phyloP scores from a whole-genome alignment of 1,140 invertebrate genomes.

The Lethrus apterus region DNA sequence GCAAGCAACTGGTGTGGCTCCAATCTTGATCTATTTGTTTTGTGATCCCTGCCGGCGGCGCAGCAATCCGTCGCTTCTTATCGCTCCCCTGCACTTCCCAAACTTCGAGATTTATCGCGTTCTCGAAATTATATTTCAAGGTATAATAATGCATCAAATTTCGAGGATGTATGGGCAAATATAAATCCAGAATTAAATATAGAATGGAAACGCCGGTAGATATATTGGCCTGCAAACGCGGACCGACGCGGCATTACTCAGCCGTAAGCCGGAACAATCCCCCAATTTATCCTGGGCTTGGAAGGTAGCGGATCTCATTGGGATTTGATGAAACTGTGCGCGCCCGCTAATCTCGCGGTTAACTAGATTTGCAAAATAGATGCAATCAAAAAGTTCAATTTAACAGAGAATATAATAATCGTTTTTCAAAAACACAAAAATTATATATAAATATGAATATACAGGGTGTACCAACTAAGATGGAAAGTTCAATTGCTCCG shows the following conservation, averaged over 20 bases:
- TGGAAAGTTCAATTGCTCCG: too few relatives aligned
- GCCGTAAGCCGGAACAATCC: constrained; percentile 41
- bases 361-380: constrained; percentile 42
- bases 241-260: constrained; percentile 41
- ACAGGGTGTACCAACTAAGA: too few relatives aligned
- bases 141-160: constrained; percentile 42
- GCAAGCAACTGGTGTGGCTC: constrained; percentile 29
- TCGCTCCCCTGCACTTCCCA: constrained; percentile 28
- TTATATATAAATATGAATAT: too few relatives aligned
- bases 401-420: too few relatives aligned
- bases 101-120: constrained; percentile 27
- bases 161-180: constrained; percentile 36
- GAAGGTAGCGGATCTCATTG: constrained; percentile 41
- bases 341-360: constrained; percentile 40
- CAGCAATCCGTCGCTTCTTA: constrained; percentile 37
- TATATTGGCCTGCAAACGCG: constrained; percentile 41
- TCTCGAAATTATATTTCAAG: constrained; percentile 38
- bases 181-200: constrained; percentile 43
- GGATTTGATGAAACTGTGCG: constrained; percentile 42
- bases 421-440: too few relatives aligned
- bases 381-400: constrained; percentile 24
- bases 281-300: constrained; percentile 41
- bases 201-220: constrained; percentile 35
- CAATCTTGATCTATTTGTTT: constrained; percentile 43
- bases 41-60: constrained; percentile 39